Conservation (phyloP, 2,797 vertebrate species). For the Chelidonichthys spinosus region DNA sequence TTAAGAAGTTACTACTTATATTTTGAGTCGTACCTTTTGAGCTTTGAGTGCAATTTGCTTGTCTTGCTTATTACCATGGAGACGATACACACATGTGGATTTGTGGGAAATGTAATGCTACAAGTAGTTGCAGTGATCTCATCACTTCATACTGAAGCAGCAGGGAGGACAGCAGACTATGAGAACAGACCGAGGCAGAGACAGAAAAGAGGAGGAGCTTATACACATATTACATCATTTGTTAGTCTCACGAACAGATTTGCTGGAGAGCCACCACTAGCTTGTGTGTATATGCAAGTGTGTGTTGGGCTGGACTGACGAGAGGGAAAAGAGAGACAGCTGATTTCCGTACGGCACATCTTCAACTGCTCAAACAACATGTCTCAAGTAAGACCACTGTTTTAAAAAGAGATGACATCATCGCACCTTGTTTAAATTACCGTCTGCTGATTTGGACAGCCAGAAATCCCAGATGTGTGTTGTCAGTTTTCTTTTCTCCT, state of each 20-base stretch:
- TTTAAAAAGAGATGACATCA: not conserved
- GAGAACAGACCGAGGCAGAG: constrained; percentile 55
- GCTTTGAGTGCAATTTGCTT: constrained; percentile 14
- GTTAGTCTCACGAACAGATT: constrained; percentile 59
- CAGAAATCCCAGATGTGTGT: not conserved
- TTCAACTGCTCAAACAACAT: constrained; percentile 62
- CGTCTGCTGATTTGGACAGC: not conserved
- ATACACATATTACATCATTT: constrained; percentile 63
- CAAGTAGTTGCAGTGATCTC: constrained; percentile 42
- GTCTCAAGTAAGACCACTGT: constrained; percentile 78
- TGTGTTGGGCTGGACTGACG: constrained; percentile 20
- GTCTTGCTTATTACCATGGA: not conserved
- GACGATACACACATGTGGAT: not conserved
- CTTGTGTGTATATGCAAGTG: constrained; percentile 40
- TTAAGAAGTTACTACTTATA: constrained; percentile 11
- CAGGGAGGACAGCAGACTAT: constrained; percentile 35
- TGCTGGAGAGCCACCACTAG: constrained; percentile 52
- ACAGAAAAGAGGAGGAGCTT: constrained; percentile 75
- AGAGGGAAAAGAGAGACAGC: constrained; percentile 24
- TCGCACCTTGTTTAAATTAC: not conserved
- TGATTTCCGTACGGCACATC: constrained; percentile 22
- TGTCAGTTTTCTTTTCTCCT: not conserved
- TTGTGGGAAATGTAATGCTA: constrained; percentile 11
- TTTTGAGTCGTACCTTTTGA: constrained; percentile 8
- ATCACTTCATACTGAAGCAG: constrained; percentile 44